Base-by-base conservation (phyloP, 2,888 invertebrate species). In the Julus scandinavius region DNA sequence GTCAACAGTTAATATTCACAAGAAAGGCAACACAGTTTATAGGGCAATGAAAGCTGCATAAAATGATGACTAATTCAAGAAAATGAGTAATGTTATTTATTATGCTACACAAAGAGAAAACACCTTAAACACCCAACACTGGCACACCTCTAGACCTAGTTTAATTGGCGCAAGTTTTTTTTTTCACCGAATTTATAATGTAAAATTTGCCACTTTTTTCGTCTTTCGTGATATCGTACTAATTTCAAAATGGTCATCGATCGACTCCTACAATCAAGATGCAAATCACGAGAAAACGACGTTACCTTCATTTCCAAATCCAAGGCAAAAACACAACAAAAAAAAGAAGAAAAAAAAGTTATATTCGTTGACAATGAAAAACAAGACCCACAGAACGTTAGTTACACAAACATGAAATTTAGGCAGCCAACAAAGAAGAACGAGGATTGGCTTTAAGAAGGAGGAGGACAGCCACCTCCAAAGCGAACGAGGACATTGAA, bases 401-500 rank as follows among this genome's bases (percentile, higher is more conserved):
- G 7, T 63, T 63, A 63, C 63, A 63, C 63, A 63, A 63, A 63
- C 20, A 5, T 63, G n/a, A 63, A 20, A 63, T 6, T 9, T 63
- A 63, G 63, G 6, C 3, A 63, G 63, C 63, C n/a, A 63, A 20
- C n/a, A 63, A 20, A 63, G 63, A 63, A 58, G 58, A 15, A 20
- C 20, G n/a, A n/a, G 63, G 63, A 63, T 63, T 63, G 20, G 63
- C 63, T 58, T 17, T 13, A 58, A 58, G 58, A 5, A 63, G 20
- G 20, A 63, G 63, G 63, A 63, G 63, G 63, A 63, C 63, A 63
- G 63, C 63, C 63, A 63, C 63, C 63, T 63, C 20, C 63, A 63
- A 63, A 20, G 63, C 20, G 63, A 63, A 63, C 63, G 20, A 63
- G 63, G 63, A 63, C 63, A 63, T 20, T 20, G 63, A 63, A 63